Conservation (phyloP, 2,797 vertebrate species). For the Limosa lapponica region DNA sequence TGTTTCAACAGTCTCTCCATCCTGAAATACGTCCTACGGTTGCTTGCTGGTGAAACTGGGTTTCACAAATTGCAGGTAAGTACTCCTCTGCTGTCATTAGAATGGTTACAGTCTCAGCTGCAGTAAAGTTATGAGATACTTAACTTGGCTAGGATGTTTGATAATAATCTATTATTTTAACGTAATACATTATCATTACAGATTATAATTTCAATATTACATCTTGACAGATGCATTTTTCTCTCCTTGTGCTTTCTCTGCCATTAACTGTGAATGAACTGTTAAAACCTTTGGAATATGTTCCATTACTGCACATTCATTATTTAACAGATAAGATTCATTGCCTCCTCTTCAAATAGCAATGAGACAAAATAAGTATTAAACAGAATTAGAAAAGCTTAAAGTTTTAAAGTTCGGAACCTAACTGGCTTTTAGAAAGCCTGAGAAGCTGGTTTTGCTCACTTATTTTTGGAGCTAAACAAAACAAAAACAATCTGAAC, state of each 20-base stretch:
- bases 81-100: neutral
- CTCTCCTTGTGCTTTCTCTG: neutral
- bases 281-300: neutral
- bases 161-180: neutral
- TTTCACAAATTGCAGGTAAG: neutral
- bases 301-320: neutral
- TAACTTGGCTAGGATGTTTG: neutral
- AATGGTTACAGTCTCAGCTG: neutral
- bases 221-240: neutral
- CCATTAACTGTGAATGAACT: neutral
- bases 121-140: neutral
- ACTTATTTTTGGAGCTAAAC: neutral
- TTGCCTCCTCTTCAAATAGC: neutral
- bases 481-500: neutral
- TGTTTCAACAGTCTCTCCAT: neutral
- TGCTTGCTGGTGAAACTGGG: neutral
- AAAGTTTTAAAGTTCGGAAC: neutral
- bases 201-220: neutral
- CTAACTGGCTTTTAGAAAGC: neutral
- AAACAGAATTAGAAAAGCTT: slow-evolving; percentile 12
- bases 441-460: neutral
- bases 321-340: slow-evolving; percentile 9
- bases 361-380: neutral
- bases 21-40: neutral
- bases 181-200: too few relatives aligned